These are phyloP conservation scores for Nilaparvata lugens DNA, from an alignment of 1,140 invertebrate species.

Conservation along the genomic window DNA sequence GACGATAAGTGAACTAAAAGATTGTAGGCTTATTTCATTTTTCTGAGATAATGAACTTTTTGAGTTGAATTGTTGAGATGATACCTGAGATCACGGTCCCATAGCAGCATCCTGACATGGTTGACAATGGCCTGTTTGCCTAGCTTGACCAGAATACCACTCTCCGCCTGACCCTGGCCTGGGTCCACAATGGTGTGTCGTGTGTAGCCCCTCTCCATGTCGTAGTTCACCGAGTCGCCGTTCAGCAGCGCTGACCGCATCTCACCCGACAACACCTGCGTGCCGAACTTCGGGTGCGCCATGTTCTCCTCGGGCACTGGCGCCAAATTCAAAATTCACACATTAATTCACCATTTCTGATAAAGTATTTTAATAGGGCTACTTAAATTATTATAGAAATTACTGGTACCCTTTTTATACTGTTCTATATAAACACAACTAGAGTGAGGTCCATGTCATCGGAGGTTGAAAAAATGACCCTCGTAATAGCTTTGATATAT, in stretches of 20 bases:
- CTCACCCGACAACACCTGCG: constrained; percentile 78
- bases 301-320: constrained; percentile 86
- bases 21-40: too few relatives aligned
- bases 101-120: constrained; percentile 83
- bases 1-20: too few relatives aligned
- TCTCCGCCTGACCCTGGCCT: constrained; percentile 40
- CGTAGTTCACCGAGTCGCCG: constrained; percentile 77
- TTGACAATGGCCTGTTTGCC: constrained; percentile 86
- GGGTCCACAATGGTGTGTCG: constrained; percentile 80
- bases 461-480: neutral
- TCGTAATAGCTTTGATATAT: constrained; percentile 2
- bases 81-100: constrained; percentile 85
- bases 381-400: too few relatives aligned
- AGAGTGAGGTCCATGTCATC: neutral
- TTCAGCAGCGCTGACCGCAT: constrained; percentile 77
- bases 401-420: too few relatives aligned
- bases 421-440: neutral
- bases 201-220: constrained; percentile 88
- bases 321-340: too few relatives aligned
- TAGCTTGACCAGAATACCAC: constrained; percentile 84
- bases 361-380: too few relatives aligned
- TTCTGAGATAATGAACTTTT: too few relatives aligned
- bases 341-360: too few relatives aligned
- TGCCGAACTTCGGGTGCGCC: constrained; percentile 63
- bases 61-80: neutral